Percentiles rank a stretch among this genome's conserved stretches.
phyloP scores from a whole-genome alignment of 2,113 vertebrate genomes.

The Xerus inauris region DNA sequence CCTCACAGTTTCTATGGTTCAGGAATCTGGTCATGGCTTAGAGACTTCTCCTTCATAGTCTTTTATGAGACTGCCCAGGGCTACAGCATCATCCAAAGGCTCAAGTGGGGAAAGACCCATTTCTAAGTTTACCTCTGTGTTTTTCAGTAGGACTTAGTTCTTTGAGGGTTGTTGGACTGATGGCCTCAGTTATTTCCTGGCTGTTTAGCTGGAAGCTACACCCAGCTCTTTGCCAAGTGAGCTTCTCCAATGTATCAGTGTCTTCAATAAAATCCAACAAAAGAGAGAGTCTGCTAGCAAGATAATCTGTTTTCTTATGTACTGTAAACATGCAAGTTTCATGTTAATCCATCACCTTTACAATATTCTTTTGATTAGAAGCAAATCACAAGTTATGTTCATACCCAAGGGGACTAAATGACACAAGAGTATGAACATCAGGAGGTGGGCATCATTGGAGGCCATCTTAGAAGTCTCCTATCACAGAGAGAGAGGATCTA shows the following conservation, averaged over 20 bases:
- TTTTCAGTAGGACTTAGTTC: neutral
- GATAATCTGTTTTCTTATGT: neutral
- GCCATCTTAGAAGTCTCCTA: neutral
- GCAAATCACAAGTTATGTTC: neutral
- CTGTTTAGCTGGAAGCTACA: neutral
- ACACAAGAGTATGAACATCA: neutral
- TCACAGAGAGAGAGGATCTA: neutral
- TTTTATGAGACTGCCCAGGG: neutral
- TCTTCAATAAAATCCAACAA: neutral
- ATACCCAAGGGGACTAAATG: neutral
- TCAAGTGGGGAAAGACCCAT: neutral
- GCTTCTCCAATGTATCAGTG: neutral
- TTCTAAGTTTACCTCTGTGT: neutral
- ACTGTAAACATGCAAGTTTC: neutral
- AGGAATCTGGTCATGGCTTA: neutral
- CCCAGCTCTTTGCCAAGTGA: neutral
- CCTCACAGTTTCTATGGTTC: neutral
- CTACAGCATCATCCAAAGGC: neutral
- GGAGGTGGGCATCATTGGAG: neutral
- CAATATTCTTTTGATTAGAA: neutral
- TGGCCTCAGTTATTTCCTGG: neutral
- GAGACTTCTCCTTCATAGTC: neutral
- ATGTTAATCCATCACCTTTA: neutral
- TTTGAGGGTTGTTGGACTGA: neutral
- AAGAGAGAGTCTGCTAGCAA: neutral